Base-by-base conservation (phyloP, 1,140 invertebrate genomes). In the Dermatophagoides farinae region DNA sequence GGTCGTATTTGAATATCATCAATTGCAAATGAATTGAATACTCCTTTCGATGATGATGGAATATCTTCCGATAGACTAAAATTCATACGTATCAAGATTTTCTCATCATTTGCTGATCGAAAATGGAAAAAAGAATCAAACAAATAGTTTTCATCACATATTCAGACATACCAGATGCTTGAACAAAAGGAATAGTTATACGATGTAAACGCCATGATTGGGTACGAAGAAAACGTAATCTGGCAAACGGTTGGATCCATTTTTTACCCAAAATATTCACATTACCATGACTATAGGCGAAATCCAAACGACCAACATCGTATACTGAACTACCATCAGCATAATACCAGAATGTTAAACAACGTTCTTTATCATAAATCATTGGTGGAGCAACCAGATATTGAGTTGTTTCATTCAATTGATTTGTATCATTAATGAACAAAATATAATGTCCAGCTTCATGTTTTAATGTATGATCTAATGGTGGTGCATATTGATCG, bases 1-100 rank as follows among this genome's bases (percentile, higher is more conserved):
- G 53, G 53, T 44, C 53, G 38, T 5, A 55, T 23, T 23, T 5
- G 10, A 25, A 62, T 62, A 41, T 62, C 54, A 43, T 65, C 64
- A 12, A 65, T 54, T 1, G 53, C 53, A 25, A 55, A 55, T 8
- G 31, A 20, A 55, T 38, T 39, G 53, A 55, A 25, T 25, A 38
- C 23, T 38, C 6, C 25, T 55, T 55, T 25, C 11, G 53, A 18
- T 23, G 23, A 44, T 4, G 23, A 44, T 4, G n/a, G 9, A 23
- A 20, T 31, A 31, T 31, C 31, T 4, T 8, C 8, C 31, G 31
- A 31, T 31, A 31, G 31, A 8, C 31, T 31, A 31, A 31, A 31
- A 31, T 31, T 31, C 31, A 31, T 31, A 4, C 31, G 31, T 31
- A 31, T 31, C 31, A 31, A 31, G 2, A 31, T 31, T 31, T 31